phyloP scores from a whole-genome alignment of 2,888 invertebrate species.

The Conistra vaccinii region DNA sequence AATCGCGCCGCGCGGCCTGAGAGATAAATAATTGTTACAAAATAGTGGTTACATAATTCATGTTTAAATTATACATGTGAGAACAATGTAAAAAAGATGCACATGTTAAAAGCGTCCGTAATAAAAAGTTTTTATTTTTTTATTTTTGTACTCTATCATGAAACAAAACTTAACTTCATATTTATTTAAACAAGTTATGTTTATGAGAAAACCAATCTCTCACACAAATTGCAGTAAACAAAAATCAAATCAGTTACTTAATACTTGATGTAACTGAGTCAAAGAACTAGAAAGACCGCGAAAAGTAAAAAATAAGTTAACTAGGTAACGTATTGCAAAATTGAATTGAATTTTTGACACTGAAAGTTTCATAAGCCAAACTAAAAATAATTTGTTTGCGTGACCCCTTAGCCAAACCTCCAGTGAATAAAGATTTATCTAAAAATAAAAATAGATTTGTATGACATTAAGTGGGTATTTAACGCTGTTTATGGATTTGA shows the following conservation, averaged over 20 bases:
- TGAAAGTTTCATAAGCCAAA: neutral
- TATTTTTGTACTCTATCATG: neutral
- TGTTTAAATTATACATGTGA: too few relatives aligned
- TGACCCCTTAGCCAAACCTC: neutral
- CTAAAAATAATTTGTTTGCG: conserved; percentile 8
- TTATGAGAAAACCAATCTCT: too few relatives aligned
- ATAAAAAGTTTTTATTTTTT: too few relatives aligned
- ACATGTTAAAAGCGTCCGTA: too few relatives aligned
- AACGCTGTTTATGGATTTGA: conserved; percentile 39
- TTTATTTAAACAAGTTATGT: neutral
- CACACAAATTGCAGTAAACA: neutral
- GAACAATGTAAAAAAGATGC: too few relatives aligned
- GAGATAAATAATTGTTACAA: too few relatives aligned
- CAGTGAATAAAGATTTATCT: conserved; percentile 4
- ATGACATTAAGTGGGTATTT: conserved; percentile 52
- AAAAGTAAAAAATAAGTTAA: too few relatives aligned
- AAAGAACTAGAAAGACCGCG: neutral
- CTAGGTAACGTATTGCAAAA: neutral
- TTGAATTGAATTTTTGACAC: neutral
- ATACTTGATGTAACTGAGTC: neutral
- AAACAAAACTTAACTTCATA: neutral
- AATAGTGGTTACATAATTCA: too few relatives aligned
- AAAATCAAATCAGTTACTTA: too few relatives aligned
- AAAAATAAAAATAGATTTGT: conserved; percentile 37
- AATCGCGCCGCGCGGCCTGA: too few relatives aligned